Evolutionary conservation across 2,113 vertebrate genomes (phyloP).

Genomic region (Scolopax mira): DNA sequence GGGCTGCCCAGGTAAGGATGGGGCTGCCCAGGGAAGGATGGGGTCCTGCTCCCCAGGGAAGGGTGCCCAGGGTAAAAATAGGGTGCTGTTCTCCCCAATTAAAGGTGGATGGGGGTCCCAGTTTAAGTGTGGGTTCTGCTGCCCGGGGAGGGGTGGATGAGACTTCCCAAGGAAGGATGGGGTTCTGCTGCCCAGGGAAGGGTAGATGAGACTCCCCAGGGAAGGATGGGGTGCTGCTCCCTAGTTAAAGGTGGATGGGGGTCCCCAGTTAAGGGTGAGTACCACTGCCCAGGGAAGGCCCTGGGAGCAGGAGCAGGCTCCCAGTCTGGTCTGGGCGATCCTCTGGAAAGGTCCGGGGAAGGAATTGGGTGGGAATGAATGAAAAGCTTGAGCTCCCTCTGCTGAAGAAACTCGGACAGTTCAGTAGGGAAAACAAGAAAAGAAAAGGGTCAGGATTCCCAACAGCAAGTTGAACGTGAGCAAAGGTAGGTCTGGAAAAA

Average conservation of each 20-base stretch:
- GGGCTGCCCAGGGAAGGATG: slow-evolving; percentile 2
- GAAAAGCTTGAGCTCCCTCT: slow-evolving; percentile 6
- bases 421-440: neutral
- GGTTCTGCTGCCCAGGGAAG: neutral
- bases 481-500: neutral
- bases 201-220: too few relatives aligned
- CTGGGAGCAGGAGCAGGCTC: neutral
- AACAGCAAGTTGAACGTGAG: rapidly evolving
- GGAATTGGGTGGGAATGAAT: rapidly evolving
- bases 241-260: neutral
- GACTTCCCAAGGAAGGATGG: too few relatives aligned
- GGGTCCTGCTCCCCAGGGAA: neutral
- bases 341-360: rapidly evolving
- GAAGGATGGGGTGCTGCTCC: neutral
- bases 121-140: too few relatives aligned
- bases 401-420: neutral
- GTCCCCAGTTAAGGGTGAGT: neutral
- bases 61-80: neutral
- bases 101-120: neutral
- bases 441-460: too few relatives aligned
- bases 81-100: too few relatives aligned
- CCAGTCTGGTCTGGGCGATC: neutral
- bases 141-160: neutral
- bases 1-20: slow-evolving; percentile 9
- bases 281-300: neutral